Evolutionary conservation across 2,888 invertebrate genomes (phyloP).

Genomic region (Odontocolon sp.): DNA sequence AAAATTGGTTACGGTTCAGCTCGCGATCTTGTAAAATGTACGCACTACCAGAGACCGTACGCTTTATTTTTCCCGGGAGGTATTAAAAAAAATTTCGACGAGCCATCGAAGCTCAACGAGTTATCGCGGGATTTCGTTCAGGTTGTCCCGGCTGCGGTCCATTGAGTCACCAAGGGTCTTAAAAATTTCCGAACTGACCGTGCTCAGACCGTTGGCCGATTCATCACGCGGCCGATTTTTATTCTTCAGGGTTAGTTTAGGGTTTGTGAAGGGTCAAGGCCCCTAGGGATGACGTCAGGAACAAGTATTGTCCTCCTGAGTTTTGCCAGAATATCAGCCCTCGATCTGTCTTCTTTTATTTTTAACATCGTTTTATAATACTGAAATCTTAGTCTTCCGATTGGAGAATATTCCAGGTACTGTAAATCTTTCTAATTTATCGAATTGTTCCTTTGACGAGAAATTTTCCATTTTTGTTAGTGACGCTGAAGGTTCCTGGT

Average conservation of each 20-base stretch:
- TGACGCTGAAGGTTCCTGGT: slow-evolving; percentile 9
- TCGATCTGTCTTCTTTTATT: no score
- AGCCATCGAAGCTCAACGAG: background rate
- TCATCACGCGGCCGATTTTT: slow-evolving; percentile 58
- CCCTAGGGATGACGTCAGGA: slow-evolving; percentile 3
- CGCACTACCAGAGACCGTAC: no score
- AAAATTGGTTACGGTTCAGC: no score
- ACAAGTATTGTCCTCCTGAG: slow-evolving; percentile 52
- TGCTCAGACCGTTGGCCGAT: slow-evolving; percentile 41
- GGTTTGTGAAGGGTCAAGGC: slow-evolving; percentile 20
- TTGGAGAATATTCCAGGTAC: slow-evolving; percentile 15
- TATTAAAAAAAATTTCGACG: background rate
- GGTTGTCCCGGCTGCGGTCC: background rate
- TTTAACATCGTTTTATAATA: no score
- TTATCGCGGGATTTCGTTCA: slow-evolving; percentile 24
- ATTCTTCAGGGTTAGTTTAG: slow-evolving; percentile 34
- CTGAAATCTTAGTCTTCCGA: no score
- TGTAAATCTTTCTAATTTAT: slow-evolving; percentile 38
- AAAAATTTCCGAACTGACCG: slow-evolving; percentile 39
- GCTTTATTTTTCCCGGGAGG: slow-evolving; percentile 11
- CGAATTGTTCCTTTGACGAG: slow-evolving; percentile 41
- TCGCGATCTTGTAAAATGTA: no score
- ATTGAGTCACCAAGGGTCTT: slow-evolving; percentile 11
- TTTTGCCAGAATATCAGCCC: no score
- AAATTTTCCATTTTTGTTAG: slow-evolving; percentile 37